A percentile compares a stretch with the other conserved stretches of the same genome.
These are phyloP conservation scores for Antheraea pernyi DNA, from an alignment of 1,140 invertebrate genomes.

Conservation along the genomic window DNA sequence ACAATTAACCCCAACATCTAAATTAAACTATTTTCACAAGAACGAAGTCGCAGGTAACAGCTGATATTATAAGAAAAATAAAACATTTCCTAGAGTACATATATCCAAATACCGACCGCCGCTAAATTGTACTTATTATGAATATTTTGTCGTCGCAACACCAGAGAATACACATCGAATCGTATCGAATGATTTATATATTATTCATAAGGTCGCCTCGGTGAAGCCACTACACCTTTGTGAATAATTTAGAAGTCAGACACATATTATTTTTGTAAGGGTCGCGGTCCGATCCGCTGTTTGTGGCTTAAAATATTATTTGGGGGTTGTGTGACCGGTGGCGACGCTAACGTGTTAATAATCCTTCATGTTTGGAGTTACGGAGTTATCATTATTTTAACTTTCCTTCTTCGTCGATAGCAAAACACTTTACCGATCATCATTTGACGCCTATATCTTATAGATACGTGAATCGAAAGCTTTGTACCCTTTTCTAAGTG, in stretches of 20 bases:
- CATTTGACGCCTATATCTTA: too few relatives aligned
- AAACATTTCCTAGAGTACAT: too few relatives aligned
- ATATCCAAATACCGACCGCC: background rate
- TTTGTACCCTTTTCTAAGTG: too few relatives aligned
- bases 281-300: conserved; percentile 36
- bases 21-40: too few relatives aligned
- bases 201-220: conserved; percentile 62
- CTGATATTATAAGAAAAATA: too few relatives aligned
- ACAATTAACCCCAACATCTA: too few relatives aligned
- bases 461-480: too few relatives aligned
- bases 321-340: conserved; percentile 32
- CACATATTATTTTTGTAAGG: conserved; percentile 68
- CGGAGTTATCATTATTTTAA: too few relatives aligned
- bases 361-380: background rate
- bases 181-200: conserved; percentile 67
- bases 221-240: conserved; percentile 62
- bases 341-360: background rate
- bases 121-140: conserved; percentile 30
- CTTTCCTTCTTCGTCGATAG: too few relatives aligned
- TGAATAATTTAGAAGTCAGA: conserved; percentile 68
- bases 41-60: too few relatives aligned
- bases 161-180: conserved; percentile 45
- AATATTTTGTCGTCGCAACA: conserved; percentile 40
- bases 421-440: too few relatives aligned
- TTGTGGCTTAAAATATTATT: conserved; percentile 58